Evolutionary conservation across 2,888 invertebrate genomes (phyloP).

Genomic region (Cyrtodaria siliqua): DNA sequence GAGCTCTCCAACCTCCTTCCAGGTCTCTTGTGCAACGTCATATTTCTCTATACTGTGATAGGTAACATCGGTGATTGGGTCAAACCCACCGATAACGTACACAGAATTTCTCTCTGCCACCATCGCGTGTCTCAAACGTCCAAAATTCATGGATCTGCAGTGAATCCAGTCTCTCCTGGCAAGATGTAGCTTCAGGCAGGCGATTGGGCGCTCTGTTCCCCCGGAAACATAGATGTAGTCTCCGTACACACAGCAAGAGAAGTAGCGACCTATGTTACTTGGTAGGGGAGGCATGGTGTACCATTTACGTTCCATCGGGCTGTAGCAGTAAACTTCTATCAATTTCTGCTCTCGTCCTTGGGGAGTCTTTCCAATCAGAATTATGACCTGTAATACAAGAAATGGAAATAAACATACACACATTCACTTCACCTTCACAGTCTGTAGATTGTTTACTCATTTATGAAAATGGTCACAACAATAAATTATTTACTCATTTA

Average conservation of each 20-base stretch:
- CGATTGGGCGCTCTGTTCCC: conserved; percentile 62
- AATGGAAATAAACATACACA: too few species aligned
- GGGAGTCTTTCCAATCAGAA: conserved; percentile 64
- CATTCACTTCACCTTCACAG: too few species aligned
- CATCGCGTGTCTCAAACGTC: conserved; percentile 61
- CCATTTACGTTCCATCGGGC: conserved; percentile 62
- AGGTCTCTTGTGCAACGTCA: conserved; percentile 62
- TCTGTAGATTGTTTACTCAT: too few species aligned
- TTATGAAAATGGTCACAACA: background rate
- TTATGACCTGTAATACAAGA: conserved; percentile 53
- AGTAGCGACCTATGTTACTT: conserved; percentile 65
- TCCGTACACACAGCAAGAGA: conserved; percentile 62
- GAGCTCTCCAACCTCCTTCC: conserved; percentile 64
- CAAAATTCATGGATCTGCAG: conserved; percentile 65
- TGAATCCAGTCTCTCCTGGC: conserved; percentile 64
- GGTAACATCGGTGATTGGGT: conserved; percentile 62
- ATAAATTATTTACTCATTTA: too few species aligned
- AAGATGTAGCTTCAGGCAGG: conserved; percentile 60
- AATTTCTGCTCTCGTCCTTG: conserved; percentile 63
- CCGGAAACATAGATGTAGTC: conserved; percentile 65
- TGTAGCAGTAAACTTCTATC: conserved; percentile 64
- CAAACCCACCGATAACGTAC: conserved; percentile 64
- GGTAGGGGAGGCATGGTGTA: conserved; percentile 61
- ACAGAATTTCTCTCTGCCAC: conserved; percentile 56
- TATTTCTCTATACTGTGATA: conserved; percentile 63